Percentiles rank a stretch among this genome's conserved stretches.
These are phyloP conservation scores for Odontomachus brunneus DNA, from an alignment of 1,140 invertebrate genomes.

Conservation along the genomic window DNA sequence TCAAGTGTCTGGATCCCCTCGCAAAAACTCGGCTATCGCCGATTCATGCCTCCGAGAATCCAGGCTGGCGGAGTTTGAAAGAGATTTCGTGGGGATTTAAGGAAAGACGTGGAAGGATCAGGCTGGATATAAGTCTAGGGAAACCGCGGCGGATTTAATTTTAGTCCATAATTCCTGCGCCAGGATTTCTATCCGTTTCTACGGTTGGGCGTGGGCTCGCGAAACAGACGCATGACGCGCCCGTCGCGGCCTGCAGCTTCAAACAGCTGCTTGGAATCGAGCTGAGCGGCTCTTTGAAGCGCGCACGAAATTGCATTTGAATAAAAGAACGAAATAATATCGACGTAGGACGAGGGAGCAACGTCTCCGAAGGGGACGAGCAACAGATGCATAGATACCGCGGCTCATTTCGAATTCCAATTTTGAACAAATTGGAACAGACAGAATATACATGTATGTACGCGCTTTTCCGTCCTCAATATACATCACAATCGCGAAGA, in stretches of 20 bases:
- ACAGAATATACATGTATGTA: too few relatives aligned
- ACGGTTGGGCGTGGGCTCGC: not conserved
- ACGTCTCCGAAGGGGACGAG: too few relatives aligned
- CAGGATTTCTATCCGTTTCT: conserved; percentile 25
- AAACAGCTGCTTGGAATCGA: not conserved
- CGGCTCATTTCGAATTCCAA: not conserved
- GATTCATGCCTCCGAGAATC: conserved; percentile 22
- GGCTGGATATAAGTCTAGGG: conserved; percentile 50
- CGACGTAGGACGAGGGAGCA: not conserved
- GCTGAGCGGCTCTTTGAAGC: not conserved
- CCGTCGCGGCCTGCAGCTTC: not conserved
- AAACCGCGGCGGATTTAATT: conserved; percentile 67
- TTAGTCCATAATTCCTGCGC: conserved; percentile 46
- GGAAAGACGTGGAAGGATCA: conserved; percentile 42
- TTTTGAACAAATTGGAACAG: too few relatives aligned
- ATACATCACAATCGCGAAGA: too few relatives aligned
- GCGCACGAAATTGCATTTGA: conserved; percentile 12
- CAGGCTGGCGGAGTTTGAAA: conserved; percentile 37
- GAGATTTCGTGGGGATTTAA: conserved; percentile 55
- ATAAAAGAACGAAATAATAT: conserved; percentile 24
- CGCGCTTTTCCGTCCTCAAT: not conserved
- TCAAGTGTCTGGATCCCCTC: not conserved
- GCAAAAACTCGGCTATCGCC: conserved; percentile 24
- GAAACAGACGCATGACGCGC: conserved; percentile 20
- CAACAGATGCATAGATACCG: too few relatives aligned